A percentile compares a stretch with the other conserved stretches of the same genome.
Conservation (phyloP, 2,797 vertebrate genomes). For the Microctenopoma stevenorrisi region DNA sequence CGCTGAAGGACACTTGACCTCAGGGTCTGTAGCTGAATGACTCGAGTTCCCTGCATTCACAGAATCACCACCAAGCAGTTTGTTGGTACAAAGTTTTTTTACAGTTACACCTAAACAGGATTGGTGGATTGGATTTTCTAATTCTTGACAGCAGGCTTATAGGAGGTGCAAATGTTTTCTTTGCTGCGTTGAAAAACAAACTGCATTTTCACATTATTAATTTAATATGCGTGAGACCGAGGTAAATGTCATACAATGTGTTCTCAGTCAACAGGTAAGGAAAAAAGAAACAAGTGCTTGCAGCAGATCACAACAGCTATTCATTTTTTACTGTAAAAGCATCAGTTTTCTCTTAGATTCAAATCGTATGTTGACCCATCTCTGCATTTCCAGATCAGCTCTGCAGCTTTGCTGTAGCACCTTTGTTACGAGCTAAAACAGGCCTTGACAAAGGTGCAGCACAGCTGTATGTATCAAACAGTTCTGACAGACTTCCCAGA, state of each 20-base stretch:
- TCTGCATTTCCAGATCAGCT: slow-evolving; percentile 33
- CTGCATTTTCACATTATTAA: slow-evolving; percentile 10
- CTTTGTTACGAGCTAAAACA: slow-evolving; percentile 21
- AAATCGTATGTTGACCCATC: background rate
- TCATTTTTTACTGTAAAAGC: slow-evolving; percentile 12
- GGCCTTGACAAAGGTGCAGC: slow-evolving; percentile 2
- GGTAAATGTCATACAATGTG: slow-evolving; percentile 54
- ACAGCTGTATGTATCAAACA: slow-evolving; percentile 31
- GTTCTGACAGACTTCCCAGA: slow-evolving; percentile 17
- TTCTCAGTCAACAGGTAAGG: slow-evolving; percentile 11
- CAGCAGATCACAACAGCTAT: background rate
- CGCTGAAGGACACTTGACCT: slow-evolving; percentile 33
- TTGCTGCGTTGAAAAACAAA: slow-evolving; percentile 5
- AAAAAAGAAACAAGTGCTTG: background rate
- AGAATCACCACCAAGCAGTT: slow-evolving; percentile 6
- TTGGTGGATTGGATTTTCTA: background rate
- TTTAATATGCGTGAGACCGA: slow-evolving; percentile 9
- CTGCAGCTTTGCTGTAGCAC: slow-evolving; percentile 14
- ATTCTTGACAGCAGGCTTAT: background rate
- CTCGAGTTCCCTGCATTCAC: background rate
- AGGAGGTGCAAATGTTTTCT: slow-evolving; percentile 11
- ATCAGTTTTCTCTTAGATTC: slow-evolving; percentile 18
- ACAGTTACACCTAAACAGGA: background rate
- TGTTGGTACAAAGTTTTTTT: slow-evolving; percentile 9
- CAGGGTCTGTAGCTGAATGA: slow-evolving; percentile 18